Conservation (phyloP, 2,113 vertebrate genomes). For the Dipodomys merriami region DNA sequence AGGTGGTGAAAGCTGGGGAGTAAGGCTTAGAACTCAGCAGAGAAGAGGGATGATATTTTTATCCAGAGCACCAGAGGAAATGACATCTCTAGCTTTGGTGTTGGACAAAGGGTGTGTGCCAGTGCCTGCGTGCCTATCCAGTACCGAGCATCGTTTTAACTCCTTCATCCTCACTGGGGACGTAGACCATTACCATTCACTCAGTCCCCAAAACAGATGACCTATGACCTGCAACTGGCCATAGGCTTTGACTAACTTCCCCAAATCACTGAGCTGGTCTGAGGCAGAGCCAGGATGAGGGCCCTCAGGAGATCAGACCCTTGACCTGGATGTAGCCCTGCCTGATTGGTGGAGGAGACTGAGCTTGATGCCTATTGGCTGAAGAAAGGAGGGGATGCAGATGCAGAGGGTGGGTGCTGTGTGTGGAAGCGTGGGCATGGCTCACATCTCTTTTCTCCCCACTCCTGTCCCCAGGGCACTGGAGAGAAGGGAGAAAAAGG, state of each 20-base stretch:
- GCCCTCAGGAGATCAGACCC: background rate
- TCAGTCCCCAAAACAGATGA: background rate
- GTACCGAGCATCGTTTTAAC: background rate
- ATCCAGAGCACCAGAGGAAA: background rate
- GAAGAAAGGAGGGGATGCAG: background rate
- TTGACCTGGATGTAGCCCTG: fast-evolving
- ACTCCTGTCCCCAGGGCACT: slow-evolving; percentile 38
- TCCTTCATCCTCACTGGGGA: background rate
- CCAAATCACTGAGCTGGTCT: background rate
- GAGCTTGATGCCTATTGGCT: background rate
- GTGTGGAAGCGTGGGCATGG: fast-evolving
- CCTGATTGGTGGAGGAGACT: background rate
- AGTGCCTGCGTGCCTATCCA: background rate
- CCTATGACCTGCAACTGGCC: background rate
- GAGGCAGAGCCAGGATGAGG: background rate
- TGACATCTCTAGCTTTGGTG: background rate
- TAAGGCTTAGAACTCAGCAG: background rate
- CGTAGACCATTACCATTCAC: background rate
- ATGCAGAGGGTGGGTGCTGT: background rate
- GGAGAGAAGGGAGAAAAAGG: slow-evolving; percentile 92
- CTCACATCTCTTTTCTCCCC: background rate
- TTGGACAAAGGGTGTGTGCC: background rate
- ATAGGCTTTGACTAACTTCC: too few species aligned
- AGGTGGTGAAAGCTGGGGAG: background rate
- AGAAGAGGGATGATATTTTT: background rate